phyloP scores from a whole-genome alignment of 2,888 invertebrate genomes.

The Ctena decussata region DNA sequence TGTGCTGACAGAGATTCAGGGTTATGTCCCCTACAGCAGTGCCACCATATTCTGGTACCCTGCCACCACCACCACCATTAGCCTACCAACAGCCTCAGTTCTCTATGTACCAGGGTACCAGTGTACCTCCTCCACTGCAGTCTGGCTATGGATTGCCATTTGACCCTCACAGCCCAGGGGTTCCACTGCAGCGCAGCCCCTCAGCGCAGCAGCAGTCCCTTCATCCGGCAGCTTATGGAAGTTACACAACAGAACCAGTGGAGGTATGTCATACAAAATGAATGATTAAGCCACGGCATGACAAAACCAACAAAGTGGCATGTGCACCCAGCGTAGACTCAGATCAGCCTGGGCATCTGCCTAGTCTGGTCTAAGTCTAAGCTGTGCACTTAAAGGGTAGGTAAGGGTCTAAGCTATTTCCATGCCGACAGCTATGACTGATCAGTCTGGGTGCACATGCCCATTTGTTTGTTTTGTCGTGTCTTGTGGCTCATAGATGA shows the following conservation, averaged over 20 bases:
- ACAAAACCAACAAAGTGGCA: too few relatives aligned
- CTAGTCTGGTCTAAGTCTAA: too few relatives aligned
- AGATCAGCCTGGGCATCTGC: too few relatives aligned
- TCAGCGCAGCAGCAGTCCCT: conserved; percentile 33
- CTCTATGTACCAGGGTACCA: not conserved
- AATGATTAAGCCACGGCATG: too few relatives aligned
- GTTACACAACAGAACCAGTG: conserved; percentile 49
- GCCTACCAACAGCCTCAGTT: not conserved
- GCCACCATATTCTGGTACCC: not conserved
- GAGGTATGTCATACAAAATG: conserved; percentile 45
- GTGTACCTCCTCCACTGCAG: not conserved
- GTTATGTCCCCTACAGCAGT: conserved; percentile 59
- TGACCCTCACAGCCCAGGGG: not conserved
- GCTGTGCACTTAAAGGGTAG: too few relatives aligned
- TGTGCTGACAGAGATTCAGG: conserved; percentile 15
- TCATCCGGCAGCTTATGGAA: conserved; percentile 59
- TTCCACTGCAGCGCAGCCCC: conserved; percentile 10
- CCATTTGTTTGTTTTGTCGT: too few relatives aligned
- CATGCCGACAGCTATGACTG: too few relatives aligned
- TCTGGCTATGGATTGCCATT: conserved; percentile 3
- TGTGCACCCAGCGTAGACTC: too few relatives aligned
- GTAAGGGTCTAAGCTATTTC: too few relatives aligned
- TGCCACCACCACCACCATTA: not conserved
- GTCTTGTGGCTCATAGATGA: too few relatives aligned
- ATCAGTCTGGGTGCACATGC: too few relatives aligned